Evolutionary conservation across 2,797 vertebrate species (phyloP), one percentile per base, ranked within the genome.

Genomic region (Rachycentron canadum): DNA sequence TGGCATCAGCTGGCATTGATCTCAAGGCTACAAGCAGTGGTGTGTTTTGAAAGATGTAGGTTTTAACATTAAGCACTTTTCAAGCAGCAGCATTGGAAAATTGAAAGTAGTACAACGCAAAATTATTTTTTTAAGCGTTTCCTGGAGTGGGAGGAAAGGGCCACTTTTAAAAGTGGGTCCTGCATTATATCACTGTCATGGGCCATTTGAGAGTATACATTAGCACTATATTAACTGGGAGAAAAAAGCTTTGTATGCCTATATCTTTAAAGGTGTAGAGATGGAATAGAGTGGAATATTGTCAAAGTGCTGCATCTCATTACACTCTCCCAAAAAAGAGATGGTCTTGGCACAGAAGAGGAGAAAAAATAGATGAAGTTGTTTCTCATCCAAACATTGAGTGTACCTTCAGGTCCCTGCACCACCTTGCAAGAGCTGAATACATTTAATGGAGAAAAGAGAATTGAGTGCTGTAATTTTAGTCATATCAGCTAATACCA

Each of bases 331-430:
- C 1, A 50, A 82, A 80, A 62, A 86, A 91, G 70, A 86, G 76
- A 83, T 73, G 84, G 84, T 88, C 81, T 88, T 86, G 86, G 77
- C 81, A 84, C 58, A 85, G 82, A 82, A 85, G 79, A 40, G 87
- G 75, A 88, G 64, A 62, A 61, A 83, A 86, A 77, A 73, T 14
- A 91, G 79, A 89, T 77, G 62, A 88, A 86, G 72, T 69, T 84
- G 71, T 84, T 89, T 84, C 82, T 89, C 79, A 82, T 89, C 89
- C 78, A 91, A 91, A 92, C 83, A 87, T 77, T 69, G 72, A 83
- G 82, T 93, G 87, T 95, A 95, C 95, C 95, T 96, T 92, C 63
- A 82, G 83, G 88, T 91, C 86, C 78, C 88, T 83, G 87, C 83
- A 88, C 87, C 87, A 88, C 77, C 85, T 89, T 91, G 90, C 82